Evolutionary conservation across 2,888 invertebrate genomes (phyloP), one percentile per base, ranked within the genome.

Genomic region (Acanthacorydalis orientalis): DNA sequence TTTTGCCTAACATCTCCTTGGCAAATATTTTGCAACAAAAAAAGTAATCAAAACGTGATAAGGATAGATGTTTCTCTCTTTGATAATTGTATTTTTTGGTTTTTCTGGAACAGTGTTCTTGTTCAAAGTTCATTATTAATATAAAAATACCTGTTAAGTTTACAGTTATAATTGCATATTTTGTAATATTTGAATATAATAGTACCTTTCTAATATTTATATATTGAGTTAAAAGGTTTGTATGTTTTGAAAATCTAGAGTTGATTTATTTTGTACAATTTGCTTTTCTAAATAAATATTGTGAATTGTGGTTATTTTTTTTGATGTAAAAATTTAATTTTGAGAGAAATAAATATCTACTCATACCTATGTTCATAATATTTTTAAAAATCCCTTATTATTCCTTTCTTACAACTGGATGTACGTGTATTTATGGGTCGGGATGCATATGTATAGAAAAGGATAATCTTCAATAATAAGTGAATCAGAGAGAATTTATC

Each of bases 341-440:
- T n/a, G 46, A 46, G 59, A 56, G 56, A 57, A 60, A 60, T 59
- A 60, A 59, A 60, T 54, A 53, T 54, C 57, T 59, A 56, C 59
- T 59, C 59, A 51, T 52, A 52, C n/a, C n/a, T n/a, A n/a, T n/a
- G n/a, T n/a, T n/a, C n/a, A n/a, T n/a, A n/a, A n/a, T n/a, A n/a
- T n/a, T n/a, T n/a, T n/a, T n/a, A n/a, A n/a, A n/a, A n/a, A n/a
- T n/a, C n/a, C n/a, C n/a, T n/a, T n/a, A n/a, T n/a, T n/a, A n/a
- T n/a, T n/a, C n/a, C n/a, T n/a, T n/a, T n/a, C n/a, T n/a, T n/a
- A n/a, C n/a, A n/a, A n/a, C n/a, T n/a, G n/a, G n/a, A n/a, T n/a
- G n/a, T n/a, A n/a, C n/a, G n/a, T n/a, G n/a, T n/a, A n/a, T n/a
- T n/a, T n/a, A n/a, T n/a, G n/a, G n/a, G n/a, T n/a, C n/a, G n/a